Base-by-base conservation (phyloP, 2,888 invertebrate genomes). In the Agrotis puta region DNA sequence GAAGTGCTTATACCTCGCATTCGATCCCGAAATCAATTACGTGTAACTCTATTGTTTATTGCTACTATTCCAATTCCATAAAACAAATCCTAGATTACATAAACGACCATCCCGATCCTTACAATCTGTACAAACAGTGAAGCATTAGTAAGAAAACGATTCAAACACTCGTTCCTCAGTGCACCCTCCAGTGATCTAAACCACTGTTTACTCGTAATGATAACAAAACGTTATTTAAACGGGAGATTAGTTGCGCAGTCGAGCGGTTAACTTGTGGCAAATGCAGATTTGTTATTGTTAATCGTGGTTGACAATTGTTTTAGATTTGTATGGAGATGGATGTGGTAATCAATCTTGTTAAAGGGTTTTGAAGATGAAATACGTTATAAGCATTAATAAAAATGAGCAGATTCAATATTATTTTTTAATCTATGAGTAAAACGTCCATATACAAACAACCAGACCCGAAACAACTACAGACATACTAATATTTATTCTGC, bases 191-290 rank as follows among this genome's bases (percentile, higher is more conserved):
- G 24, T 53, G 77, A 82, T 74, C 72, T 79, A 76, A 76, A 78
- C 70, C 66, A 45, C 59, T 27, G 74, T 67, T 79, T 56, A 70
- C 72, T 65, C 48, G 63, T 74, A 85, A 81, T 81, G 67, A 75
- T 83, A 85, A 82, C 78, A 83, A 64, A 58, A 71, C 43, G 67
- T 65, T 78, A 64, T 84, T 85, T 74, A 83, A 56, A 71, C 64
- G 64, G 61, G 39, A 72, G 71, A 85, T 84, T 81, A 81, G 74
- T 56, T 53, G 53, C 51, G 62, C 63, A 70, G 74, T 68, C 66
- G 67, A 45, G 57, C 56, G 62, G 54, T 33, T 70, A 59, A 71
- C 22, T 67, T 43, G 50, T 16, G 59, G 54, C 59, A 70, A 81
- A 70, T 63, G 68, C 48, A 75, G 54, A 62, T 62, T 68, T 57